These are phyloP conservation scores for Leptinotarsa undecemlineata DNA, from an alignment of 1,140 invertebrate species.

Conservation along the genomic window DNA sequence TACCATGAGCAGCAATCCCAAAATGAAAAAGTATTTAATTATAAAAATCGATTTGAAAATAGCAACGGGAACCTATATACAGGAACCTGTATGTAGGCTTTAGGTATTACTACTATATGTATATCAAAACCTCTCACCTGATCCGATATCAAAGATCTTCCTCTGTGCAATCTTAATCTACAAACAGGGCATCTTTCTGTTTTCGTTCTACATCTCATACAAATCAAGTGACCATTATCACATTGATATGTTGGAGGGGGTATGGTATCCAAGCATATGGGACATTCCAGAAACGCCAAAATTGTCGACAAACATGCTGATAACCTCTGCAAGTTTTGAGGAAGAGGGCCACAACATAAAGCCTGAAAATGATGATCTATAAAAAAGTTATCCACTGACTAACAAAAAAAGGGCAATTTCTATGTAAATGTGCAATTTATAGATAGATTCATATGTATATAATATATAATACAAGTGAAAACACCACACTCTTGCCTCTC, in stretches of 20 bases:
- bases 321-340: constrained; percentile 58
- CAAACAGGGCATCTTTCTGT: constrained; percentile 66
- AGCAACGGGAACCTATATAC: too few relatives aligned
- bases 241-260: constrained; percentile 67
- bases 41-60: too few relatives aligned
- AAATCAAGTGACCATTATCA: constrained; percentile 68
- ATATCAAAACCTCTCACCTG: constrained; percentile 50
- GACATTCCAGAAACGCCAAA: constrained; percentile 65
- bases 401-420: too few relatives aligned
- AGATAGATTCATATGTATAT: too few relatives aligned
- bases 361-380: constrained; percentile 46
- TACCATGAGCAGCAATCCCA: too few relatives aligned
- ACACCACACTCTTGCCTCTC: too few relatives aligned
- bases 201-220: constrained; percentile 63
- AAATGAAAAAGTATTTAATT: too few relatives aligned
- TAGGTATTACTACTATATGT: not conserved
- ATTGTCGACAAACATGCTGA: constrained; percentile 58
- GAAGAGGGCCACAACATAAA: constrained; percentile 60
- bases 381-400: too few relatives aligned
- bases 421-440: too few relatives aligned
- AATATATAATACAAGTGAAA: too few relatives aligned
- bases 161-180: constrained; percentile 59
- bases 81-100: too few relatives aligned
- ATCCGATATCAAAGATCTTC: constrained; percentile 62
- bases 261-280: constrained; percentile 65